Evolutionary conservation across 1,140 invertebrate species (phyloP), one percentile per base, ranked within the genome.

Genomic region (Heliconius melpomene): DNA sequence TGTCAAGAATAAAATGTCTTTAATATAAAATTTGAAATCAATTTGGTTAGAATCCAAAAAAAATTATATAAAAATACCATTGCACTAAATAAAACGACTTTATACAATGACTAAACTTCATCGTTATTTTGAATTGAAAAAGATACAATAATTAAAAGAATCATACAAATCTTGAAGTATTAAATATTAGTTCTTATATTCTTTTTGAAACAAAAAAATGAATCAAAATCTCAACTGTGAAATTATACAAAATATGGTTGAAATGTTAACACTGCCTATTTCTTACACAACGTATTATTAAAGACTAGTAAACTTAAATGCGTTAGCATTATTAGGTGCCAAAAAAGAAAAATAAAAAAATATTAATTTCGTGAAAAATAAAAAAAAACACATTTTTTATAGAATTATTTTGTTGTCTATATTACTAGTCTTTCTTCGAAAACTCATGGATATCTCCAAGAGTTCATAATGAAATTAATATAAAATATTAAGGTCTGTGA

Each of bases 221-320:
- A 6, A 46, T 13, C 50, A 52, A 52, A 16, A 16, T 23, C 1
- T 57, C 32, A 57, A 57, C 54, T 23, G 54, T 57, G n/a, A 23
- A 66, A 66, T 29, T 66, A 66, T 29, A 38, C 29, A 75, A 26
- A 57, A 71, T 50, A 78, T 70, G 40, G 66, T 46, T 74, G 66
- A 66, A 78, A 54, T 77, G 60, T 29, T 80, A 29, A 72, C 72
- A 70, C 54, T 54, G 74, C 76, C 11, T 74, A 74, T 78, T 76
- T 78, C 76, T 80, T 83, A 78, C 52, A 60, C 77, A 77, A 83
- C 74, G 81, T 83, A 83, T 85, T 82, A 84, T 84, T 84, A 73
- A 88, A 84, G 87, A 88, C 87, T 88, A 88, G 87, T 83, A 79
- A 80, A 80, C 83, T 87, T 86, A 83, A 83, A 86, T 85, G 83